phyloP scores from a whole-genome alignment of 1,140 invertebrate genomes.

The Trissolcus basalis region DNA sequence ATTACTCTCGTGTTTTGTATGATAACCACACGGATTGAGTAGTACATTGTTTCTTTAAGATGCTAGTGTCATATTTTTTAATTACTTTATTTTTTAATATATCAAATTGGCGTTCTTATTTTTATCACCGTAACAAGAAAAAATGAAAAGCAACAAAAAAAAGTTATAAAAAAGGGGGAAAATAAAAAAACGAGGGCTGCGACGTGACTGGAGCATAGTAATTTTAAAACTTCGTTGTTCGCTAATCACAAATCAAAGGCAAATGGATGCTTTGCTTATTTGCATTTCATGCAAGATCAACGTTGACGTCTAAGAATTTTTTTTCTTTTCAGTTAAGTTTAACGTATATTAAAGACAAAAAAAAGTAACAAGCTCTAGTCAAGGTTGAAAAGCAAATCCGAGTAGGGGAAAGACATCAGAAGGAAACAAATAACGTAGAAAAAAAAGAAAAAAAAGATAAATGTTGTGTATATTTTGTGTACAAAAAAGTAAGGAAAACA shows the following conservation, averaged over 20 bases:
- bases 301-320: conserved; percentile 21
- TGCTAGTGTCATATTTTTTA: conserved; percentile 61
- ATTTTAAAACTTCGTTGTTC: conserved; percentile 7
- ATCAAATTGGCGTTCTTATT: conserved; percentile 14
- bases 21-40: conserved; percentile 48
- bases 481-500: conserved; percentile 5
- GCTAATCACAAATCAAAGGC: conserved; percentile 60
- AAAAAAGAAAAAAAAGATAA: not conserved
- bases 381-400: conserved; percentile 20
- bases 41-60: conserved; percentile 51
- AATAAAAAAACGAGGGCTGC: conserved; percentile 20
- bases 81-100: conserved; percentile 21
- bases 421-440: conserved; percentile 6
- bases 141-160: not conserved
- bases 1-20: conserved; percentile 62
- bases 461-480: conserved; percentile 50
- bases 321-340: conserved; percentile 33
- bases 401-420: conserved; percentile 2
- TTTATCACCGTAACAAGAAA: not conserved
- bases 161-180: not conserved
- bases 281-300: conserved; percentile 31
- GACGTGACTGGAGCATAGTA: conserved; percentile 11
- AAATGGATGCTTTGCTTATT: conserved; percentile 52
- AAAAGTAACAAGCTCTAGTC: conserved; percentile 44
- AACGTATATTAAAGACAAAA: conserved; percentile 1